A percentile compares a stretch with the other conserved stretches of the same genome.
Conservation (phyloP, 2,113 vertebrate genomes). For the Aramus guarauna region DNA sequence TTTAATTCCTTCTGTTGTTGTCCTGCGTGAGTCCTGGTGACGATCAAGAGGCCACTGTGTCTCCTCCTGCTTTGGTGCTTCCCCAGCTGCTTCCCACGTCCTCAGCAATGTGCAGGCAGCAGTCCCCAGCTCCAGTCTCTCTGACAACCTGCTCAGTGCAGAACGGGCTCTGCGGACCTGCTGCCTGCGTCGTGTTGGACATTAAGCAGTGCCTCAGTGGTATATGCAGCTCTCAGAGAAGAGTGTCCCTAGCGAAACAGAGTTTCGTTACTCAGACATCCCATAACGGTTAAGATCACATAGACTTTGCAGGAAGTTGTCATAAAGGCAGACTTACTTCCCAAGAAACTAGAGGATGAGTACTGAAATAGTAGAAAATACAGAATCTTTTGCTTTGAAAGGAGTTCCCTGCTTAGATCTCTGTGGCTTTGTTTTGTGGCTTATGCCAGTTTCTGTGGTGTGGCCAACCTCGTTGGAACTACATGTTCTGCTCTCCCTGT, state of each 20-base stretch:
- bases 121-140: neutral
- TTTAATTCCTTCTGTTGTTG: neutral
- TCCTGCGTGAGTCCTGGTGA: neutral
- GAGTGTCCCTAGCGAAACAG: neutral
- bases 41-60: neutral
- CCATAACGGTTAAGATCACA: neutral
- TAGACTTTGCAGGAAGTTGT: neutral
- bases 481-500: neutral
- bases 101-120: fast-evolving
- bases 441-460: fast-evolving
- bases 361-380: neutral
- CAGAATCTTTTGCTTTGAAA: neutral
- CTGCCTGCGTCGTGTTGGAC: neutral
- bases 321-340: neutral
- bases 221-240: neutral
- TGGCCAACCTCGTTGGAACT: neutral
- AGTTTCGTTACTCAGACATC: neutral
- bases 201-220: neutral
- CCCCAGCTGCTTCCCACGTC: neutral
- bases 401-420: neutral
- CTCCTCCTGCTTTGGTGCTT: neutral
- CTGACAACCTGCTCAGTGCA: neutral
- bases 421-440: neutral
- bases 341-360: neutral
- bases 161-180: neutral